Base-by-base conservation (phyloP, 2,797 vertebrate genomes). In the Mormyrops attenuatus region DNA sequence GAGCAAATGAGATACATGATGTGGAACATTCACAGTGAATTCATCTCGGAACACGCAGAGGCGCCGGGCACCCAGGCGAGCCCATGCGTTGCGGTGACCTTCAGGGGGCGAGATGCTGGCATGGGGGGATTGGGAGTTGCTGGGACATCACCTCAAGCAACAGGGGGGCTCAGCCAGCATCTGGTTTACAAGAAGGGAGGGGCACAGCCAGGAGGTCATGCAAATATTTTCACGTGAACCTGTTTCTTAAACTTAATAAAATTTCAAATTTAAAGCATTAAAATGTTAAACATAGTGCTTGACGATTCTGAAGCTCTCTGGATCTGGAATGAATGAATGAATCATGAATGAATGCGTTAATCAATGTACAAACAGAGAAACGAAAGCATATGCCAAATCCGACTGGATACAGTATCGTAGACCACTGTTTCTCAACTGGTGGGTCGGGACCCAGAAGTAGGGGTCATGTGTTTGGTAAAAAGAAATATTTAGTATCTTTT, bases 21-120 rank as follows among this genome's bases (percentile, higher is more conserved):
- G 93, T 91, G 90, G 57, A 5, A n/a, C 0, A 20, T 20, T 63
- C 26, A 91, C 38, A 60, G 90, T 90, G 88, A 91, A 92, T 90
- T 20, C 7, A 90, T 80, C 41, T 63, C 22, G 55, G 22, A 57
- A 87, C 77, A 49, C 50, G 49, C 49, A 50, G 82, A 53, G 86
- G 88, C 55, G 7, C 55, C 15, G n/a, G 22, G 77, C 1, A 17
- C 30, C 17, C 38, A 47, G 34, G 53, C 7, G 4, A 20, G 9
- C 3, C 88, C 95, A 96, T 96, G 95, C 94, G 96, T 96, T 95
- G 95, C 90, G 90, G 90, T 94, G 95, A 95, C 95, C 94, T 95
- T 96, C 95, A 96, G 96, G 96, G 96, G 93, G 94, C 94, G 92
- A 92, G 89, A 91, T 91, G 92, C 94, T 95, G 94, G 95, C 94